Percentiles rank a stretch among this genome's conserved stretches.
Evolutionary conservation across 2,797 vertebrate species (phyloP).

Genomic region (Lithobates pipiens): DNA sequence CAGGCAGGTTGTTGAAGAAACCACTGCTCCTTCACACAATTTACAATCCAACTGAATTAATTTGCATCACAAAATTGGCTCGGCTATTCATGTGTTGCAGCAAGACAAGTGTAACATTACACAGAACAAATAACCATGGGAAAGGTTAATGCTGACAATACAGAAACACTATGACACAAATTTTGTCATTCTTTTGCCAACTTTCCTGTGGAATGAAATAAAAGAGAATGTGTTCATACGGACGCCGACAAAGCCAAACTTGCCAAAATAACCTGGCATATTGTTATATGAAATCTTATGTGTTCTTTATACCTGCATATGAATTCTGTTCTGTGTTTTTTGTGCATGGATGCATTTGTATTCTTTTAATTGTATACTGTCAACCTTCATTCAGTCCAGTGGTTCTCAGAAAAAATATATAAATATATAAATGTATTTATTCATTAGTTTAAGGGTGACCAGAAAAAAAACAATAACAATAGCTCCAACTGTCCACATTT

Average conservation of each 20-base stretch:
- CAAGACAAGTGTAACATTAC: conserved; percentile 96
- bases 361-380: no score
- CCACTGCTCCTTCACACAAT: conserved; percentile 76
- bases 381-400: no score
- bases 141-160: conserved; percentile 94
- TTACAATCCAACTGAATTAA: conserved; percentile 88
- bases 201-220: conserved; percentile 72
- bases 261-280: conserved; percentile 7
- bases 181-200: conserved; percentile 84
- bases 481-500: no score
- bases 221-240: conserved; percentile 21
- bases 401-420: no score
- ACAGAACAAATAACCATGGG: conserved; percentile 90
- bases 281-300: no score
- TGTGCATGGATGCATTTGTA: no score
- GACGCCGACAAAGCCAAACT: background rate
- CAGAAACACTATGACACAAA: conserved; percentile 87
- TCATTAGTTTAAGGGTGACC: no score
- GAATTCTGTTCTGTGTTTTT: no score
- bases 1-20: conserved; percentile 75
- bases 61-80: conserved; percentile 96
- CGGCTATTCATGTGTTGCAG: conserved; percentile 87
- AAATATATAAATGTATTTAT: no score
- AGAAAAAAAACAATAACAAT: no score
- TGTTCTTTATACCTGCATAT: no score